Conservation (phyloP, 2,888 invertebrate species). For the Hololepta plana region DNA sequence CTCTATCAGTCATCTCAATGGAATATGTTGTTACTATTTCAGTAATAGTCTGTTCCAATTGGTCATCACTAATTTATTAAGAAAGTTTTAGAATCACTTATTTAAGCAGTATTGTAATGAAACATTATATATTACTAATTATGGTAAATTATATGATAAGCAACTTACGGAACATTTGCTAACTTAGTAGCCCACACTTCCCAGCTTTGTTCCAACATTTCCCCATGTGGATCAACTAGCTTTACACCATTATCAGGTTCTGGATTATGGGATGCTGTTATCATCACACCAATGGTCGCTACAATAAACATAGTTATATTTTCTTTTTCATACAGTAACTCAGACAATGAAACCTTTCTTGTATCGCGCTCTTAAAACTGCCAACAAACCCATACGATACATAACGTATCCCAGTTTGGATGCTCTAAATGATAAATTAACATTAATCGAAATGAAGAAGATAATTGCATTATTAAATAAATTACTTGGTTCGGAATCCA, state of each 20-base stretch:
- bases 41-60: conserved; percentile 46
- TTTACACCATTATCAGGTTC: conserved; percentile 95
- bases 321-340: conserved; percentile 2
- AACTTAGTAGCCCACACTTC: conserved; percentile 75
- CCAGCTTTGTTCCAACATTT: conserved; percentile 91
- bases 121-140: neutral
- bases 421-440: conserved; percentile 44
- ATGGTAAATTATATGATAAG: neutral
- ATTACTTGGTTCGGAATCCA: conserved; percentile 68
- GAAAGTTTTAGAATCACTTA: conserved; percentile 5
- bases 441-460: conserved; percentile 1
- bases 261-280: conserved; percentile 97
- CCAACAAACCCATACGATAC: conserved; percentile 86
- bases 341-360: conserved; percentile 43
- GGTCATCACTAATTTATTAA: conserved; percentile 39
- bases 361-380: conserved; percentile 69
- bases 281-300: conserved; percentile 91
- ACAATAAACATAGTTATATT: conserved; percentile 11
- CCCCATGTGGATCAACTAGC: conserved; percentile 86
- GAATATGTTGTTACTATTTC: conserved; percentile 52
- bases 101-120: neutral
- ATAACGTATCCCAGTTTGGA: conserved; percentile 74
- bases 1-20: conserved; percentile 53
- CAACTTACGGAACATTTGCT: conserved; percentile 59
- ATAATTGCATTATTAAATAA: neutral